Percentiles rank a stretch among this genome's conserved stretches.
Conservation (phyloP, 2,113 vertebrate species). For the Bos taurus region DNA sequence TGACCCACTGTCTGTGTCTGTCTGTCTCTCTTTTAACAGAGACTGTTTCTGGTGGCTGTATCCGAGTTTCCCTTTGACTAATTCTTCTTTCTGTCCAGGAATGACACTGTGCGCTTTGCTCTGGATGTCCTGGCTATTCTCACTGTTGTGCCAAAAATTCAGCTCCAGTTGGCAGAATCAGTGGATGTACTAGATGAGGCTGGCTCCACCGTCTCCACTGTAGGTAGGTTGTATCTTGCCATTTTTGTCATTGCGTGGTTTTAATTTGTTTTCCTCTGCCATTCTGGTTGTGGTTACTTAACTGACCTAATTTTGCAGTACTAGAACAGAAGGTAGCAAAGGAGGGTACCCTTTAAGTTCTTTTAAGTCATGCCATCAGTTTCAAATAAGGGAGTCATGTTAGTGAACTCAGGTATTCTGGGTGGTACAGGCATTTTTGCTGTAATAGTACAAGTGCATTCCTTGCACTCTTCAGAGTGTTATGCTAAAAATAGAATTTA, state of each 20-base stretch:
- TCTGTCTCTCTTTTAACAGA: not conserved
- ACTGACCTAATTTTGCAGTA: not conserved
- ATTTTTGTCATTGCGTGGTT: not conserved
- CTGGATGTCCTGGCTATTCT: slow-evolving; percentile 97
- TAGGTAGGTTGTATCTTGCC: slow-evolving; percentile 85
- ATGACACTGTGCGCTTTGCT: slow-evolving; percentile 97
- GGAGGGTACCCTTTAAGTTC: not conserved
- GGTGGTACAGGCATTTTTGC: not conserved
- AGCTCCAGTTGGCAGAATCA: slow-evolving; percentile 93
- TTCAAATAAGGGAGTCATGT: not conserved
- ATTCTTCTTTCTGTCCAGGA: slow-evolving; percentile 81
- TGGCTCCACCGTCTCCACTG: slow-evolving; percentile 93
- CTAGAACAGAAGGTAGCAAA: not conserved
- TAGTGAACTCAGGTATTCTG: not conserved
- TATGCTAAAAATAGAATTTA: not conserved
- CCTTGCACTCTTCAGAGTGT: not conserved
- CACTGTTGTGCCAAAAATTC: slow-evolving; percentile 97
- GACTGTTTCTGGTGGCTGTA: not conserved
- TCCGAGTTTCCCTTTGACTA: not conserved
- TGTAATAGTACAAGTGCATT: not conserved
- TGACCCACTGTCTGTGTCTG: not conserved
- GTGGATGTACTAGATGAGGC: slow-evolving; percentile 95
- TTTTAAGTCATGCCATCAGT: not conserved
- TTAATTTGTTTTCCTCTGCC: not conserved
- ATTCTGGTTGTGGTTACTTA: not conserved